Evolutionary conservation across 2,797 vertebrate species (phyloP).

Genomic region (Chiloscyllium punctatum): DNA sequence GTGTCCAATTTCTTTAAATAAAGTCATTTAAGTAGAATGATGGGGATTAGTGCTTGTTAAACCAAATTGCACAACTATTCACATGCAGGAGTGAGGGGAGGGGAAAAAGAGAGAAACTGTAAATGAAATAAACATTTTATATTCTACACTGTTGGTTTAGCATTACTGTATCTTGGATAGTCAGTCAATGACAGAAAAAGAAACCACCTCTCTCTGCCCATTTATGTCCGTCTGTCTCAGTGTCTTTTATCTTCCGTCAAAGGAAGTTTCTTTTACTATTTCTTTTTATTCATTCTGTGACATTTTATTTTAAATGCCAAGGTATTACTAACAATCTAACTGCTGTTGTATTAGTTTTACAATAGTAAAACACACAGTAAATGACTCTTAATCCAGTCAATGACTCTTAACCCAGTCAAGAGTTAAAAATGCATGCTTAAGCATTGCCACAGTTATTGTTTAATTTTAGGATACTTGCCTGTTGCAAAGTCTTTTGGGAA

Average conservation of each 20-base stretch:
- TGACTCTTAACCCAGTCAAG: background rate
- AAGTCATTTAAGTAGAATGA: background rate
- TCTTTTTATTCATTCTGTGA: background rate
- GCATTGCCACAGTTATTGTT: background rate
- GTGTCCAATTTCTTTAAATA: background rate
- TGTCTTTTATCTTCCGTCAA: background rate
- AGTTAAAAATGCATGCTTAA: background rate
- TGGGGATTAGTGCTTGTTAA: background rate
- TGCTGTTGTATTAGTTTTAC: background rate
- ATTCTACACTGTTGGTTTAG: background rate
- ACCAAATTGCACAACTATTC: background rate
- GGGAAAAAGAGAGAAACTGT: background rate
- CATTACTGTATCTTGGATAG: no score
- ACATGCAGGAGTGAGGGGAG: background rate
- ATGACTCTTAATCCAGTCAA: background rate
- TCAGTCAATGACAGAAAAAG: background rate
- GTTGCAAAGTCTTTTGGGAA: slow-evolving; percentile 93
- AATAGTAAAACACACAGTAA: background rate
- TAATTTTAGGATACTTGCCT: slow-evolving; percentile 62
- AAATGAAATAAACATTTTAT: no score
- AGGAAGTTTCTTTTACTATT: background rate
- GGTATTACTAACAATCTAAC: background rate
- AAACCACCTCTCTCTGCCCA: no score
- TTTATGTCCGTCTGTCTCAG: background rate
- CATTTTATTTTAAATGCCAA: background rate